Evolutionary conservation across 2,113 vertebrate species (phyloP).

Genomic region (Zingel zingel): DNA sequence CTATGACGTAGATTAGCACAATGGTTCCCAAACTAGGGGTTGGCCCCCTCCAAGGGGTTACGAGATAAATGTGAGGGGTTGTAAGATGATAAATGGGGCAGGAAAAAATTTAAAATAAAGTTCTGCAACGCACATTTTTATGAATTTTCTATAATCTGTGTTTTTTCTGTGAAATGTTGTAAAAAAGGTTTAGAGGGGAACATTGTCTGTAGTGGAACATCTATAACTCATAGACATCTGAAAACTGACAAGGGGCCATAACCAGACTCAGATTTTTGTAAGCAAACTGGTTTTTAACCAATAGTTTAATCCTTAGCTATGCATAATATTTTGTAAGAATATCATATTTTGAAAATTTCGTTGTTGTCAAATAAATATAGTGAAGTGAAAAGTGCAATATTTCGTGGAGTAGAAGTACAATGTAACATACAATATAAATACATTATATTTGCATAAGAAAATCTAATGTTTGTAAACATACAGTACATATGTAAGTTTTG

Average conservation of each 20-base stretch:
- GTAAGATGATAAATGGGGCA: neutral
- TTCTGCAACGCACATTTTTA: neutral
- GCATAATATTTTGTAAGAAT: neutral
- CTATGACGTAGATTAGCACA: neutral
- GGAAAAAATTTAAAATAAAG: neutral
- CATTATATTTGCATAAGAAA: too few relatives aligned
- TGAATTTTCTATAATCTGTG: neutral
- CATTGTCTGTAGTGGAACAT: too few relatives aligned
- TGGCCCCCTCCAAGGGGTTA: neutral
- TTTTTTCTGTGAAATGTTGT: neutral
- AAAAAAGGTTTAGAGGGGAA: too few relatives aligned
- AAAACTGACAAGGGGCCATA: neutral
- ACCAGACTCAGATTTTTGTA: too few relatives aligned
- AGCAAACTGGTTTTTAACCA: too few relatives aligned
- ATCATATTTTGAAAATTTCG: too few relatives aligned
- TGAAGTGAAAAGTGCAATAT: neutral
- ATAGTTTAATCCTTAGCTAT: neutral
- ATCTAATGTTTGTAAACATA: too few relatives aligned
- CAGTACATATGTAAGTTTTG: too few relatives aligned
- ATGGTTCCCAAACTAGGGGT: neutral
- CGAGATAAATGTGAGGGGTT: neutral
- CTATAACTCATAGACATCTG: too few relatives aligned
- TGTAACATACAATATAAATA: neutral
- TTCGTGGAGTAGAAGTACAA: neutral
- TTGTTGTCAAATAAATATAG: neutral